phyloP scores from a whole-genome alignment of 2,797 vertebrate genomes.

The Coccyzus lansbergi region DNA sequence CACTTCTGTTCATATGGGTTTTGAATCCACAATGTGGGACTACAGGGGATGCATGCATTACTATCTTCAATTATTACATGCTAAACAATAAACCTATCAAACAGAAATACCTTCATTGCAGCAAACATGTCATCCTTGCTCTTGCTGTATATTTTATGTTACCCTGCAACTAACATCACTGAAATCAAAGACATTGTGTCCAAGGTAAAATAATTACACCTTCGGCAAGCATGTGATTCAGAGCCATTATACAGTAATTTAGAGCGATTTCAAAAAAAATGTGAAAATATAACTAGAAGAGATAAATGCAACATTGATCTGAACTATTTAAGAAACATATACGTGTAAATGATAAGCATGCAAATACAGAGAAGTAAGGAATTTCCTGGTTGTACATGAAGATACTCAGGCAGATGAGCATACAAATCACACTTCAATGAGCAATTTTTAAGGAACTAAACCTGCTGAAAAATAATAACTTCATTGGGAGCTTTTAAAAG shows the following conservation, averaged over 20 bases:
- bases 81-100: conserved; percentile 63
- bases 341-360: background rate
- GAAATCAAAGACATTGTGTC: background rate
- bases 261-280: background rate
- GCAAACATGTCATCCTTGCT: conserved; percentile 28
- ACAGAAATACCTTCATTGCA: conserved; percentile 43
- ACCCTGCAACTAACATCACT: background rate
- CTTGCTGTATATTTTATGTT: background rate
- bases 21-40: conserved; percentile 28
- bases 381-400: conserved; percentile 20
- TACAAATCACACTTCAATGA: background rate
- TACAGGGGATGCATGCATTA: conserved; percentile 14
- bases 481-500: conserved; percentile 33
- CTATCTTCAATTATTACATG: conserved; percentile 38
- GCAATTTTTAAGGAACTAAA: conserved; percentile 36
- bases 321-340: background rate
- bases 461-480: conserved; percentile 12
- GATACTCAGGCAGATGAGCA: background rate
- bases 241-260: conserved; percentile 1
- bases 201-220: conserved; percentile 3
- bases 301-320: background rate
- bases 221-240: background rate
- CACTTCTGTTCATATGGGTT: conserved; percentile 16
- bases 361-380: background rate
- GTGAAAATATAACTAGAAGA: background rate